Base-by-base conservation (phyloP, 2,888 invertebrate genomes). In the Eupithecia insigniata region DNA sequence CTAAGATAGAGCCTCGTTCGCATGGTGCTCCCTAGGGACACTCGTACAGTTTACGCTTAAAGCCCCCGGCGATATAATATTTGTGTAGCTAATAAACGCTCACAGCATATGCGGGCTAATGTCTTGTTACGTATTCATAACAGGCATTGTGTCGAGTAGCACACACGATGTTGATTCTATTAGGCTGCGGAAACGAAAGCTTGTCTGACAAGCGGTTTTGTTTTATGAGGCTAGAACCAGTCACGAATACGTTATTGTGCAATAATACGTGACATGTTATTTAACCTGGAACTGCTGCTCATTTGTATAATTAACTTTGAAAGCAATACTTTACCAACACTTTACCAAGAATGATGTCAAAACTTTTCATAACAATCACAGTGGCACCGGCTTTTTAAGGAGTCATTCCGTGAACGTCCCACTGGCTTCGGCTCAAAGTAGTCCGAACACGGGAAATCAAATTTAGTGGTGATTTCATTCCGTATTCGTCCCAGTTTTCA, bases 111-210 rank as follows among this genome's bases (percentile, higher is more conserved):
- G 87, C 86, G 84, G 86, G 87, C 88, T 90, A 89, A 92, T 91
- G 85, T 85, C 87, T 90, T 87, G 89, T 92, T 91, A 91, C 80
- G 87, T 90, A 92, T 92, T 92, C 92, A 91, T 90, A 90, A 87
- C 91, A 85, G 82, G 84, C 84, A 90, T 90, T 91, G 91, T 90
- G 86, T 86, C 82, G 87, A 88, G 89, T 85, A 84, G 86, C 86
- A 84, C 82, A 84, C 82, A 84, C 88, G 85, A 84, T 87, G 89
- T 88, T 90, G 88, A 91, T 90, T 91, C 87, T 90, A 90, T 91
- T 90, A 89, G 86, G 81, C 83, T 81, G 83, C 89, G 88, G 87
- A 90, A 91, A 90, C 88, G 88, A 88, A 89, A 86, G 87, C 87
- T 87, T 86, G 87, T 87, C 88, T 81, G 83, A 83, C 83, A 84